Base-by-base conservation (phyloP, 1,140 invertebrate species). In the Prorops nasuta region DNA sequence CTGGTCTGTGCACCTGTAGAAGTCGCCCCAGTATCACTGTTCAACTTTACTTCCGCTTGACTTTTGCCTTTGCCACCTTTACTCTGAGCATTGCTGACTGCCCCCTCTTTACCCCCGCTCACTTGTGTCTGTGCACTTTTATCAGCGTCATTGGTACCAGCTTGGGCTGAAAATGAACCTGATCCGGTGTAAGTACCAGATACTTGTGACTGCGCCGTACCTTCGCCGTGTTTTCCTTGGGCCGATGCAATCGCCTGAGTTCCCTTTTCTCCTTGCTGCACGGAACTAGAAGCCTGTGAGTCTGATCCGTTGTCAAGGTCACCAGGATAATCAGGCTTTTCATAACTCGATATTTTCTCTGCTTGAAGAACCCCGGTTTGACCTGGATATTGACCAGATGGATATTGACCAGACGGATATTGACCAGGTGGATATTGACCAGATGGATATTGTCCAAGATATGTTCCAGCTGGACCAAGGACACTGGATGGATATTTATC, bases 101-200 rank as follows among this genome's bases (percentile, higher is more conserved):
- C 85, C 4, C 88, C 88, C 57, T 87, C 83, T 59, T 84, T 83
- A 35, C 84, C 84, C n/a, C 88, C 88, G 45, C 80, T 81, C 2
- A 91, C 83, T 77, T 88, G 83, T 45, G 82, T 80, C 63, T 87
- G 84, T 2, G 87, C 87, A 44, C 85, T 85, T 67, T 87, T 85
- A 51, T 84, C 84, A 17, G 78, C 81, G 46, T 91, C 90, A 31
- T 83, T 86, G 3, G 87, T 88, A 71, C 89, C 87, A 21, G 90
- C 89, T 71, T 88, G 88, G 10, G 89, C 90, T 50, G 86, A 87
- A 64, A 91, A 92, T 6, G 87, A 85, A 32, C 89, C 89, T 39
- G 81, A 79, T 6, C 87, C 86, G 15, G 81, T 83, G 64, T 91
- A 90, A 1, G 82, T 85, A 15, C 90, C 90, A 20, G 84, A 86